Base-by-base conservation (phyloP, 2,888 invertebrate species). In the Drosophila emarginata region DNA sequence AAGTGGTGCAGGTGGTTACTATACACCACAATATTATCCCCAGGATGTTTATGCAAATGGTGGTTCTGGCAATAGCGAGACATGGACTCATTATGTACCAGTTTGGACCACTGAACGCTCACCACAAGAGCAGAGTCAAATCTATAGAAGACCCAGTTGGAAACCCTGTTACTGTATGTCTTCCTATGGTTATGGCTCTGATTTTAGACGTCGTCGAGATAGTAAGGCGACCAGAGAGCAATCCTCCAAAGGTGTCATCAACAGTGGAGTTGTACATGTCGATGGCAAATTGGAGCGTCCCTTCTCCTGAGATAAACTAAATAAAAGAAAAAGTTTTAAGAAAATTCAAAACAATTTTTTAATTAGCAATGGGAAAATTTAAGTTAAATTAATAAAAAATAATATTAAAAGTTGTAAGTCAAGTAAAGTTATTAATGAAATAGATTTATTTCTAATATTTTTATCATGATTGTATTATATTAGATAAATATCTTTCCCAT, bases 11-110 rank as follows among this genome's bases (percentile, higher is more conserved):
- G 79, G 69, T 3, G 76, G 64, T 18, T 79, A 88, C 39, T 90
- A 89, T 67, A 54, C 54, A 36, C 88, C 89, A 0, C 90, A 88
- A 21, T 87, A 88, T 12, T 88, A 89, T 72, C 89, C 89, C 0
- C 67, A 87, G 23, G 87, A 86, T 51, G 89, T 87, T 2, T 91
- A 89, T 67, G 86, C 89, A 11, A 59, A 72, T 9, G 56, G 61
- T 5, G 79, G 77, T 15, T 67, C 77, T 0, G 88, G 89, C 14
- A 77, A 83, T 28, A 77, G 79, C 2, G 91, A 91, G 59, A 89
- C 85, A 32, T 92, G 92, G 92, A 89, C 89, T 2, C 90, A 89
- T 56, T 91, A 91, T 70, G 80, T 90, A 2, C 92, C 92, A 3
- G 86, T 89, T 2, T 91, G 91, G 70, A 92, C 92, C 12, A 92